Evolutionary conservation across 2,888 invertebrate genomes (phyloP), one percentile per base, ranked within the genome.

Genomic region (Theretra japonica): DNA sequence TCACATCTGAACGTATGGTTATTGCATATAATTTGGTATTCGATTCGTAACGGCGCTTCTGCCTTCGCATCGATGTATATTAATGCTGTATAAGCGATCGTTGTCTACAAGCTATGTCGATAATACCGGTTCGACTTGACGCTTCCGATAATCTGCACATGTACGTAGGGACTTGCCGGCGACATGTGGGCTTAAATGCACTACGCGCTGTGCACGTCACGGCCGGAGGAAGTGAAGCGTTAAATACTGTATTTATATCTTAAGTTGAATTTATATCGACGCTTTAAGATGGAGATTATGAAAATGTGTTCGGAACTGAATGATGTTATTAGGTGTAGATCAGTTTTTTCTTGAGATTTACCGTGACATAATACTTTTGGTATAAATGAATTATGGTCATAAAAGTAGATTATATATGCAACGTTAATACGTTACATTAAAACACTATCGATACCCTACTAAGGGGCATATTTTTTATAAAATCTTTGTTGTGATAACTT

Each of bases 61-160:
- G 65, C 48, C 65, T 48, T 65, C 23, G 21, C 28, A 65, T 41
- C 71, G 23, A 71, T 71, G 71, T 71, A 71, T 65, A 71, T 71
- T 56, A 71, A 71, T 71, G 65, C 56, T 33, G 65, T 50, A 68
- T 65, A 62, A 62, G 65, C 50, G 59, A 60, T 62, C 60, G 60
- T 70, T 65, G 48, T 65, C 48, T 65, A 65, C 48, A 65, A 65
- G 65, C 65, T 65, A 65, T 48, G 65, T 17, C 41, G 65, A 23
- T 65, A 48, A 23, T 65, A 65, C 65, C 65, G 65, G 65, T 65
- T 65, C 25, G 48, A 65, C 65, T 62, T 62, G 65, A 65, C 41
- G 65, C 65, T 65, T 65, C 65, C 65, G 65, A 65, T 65, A 65
- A 65, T 65, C 62, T 41, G 48, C 41, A 48, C 23, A 62, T 62